phyloP scores from a whole-genome alignment of 1,140 invertebrate genomes.

The Drosophila simulans region DNA sequence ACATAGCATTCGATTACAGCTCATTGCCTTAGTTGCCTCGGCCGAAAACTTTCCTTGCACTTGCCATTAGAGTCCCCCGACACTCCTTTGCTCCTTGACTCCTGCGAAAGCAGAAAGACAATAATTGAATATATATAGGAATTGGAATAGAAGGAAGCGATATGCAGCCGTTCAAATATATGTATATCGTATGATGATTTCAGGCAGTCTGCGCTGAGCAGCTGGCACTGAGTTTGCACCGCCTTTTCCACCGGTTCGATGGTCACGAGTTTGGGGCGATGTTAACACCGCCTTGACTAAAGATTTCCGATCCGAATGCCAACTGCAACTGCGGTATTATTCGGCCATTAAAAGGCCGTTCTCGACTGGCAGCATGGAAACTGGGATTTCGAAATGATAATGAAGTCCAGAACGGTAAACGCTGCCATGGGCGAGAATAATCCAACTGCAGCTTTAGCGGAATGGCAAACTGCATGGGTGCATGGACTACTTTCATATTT shows the following conservation, averaged over 20 bases:
- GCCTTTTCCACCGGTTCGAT: conserved; percentile 24
- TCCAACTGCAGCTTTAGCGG: conserved; percentile 33
- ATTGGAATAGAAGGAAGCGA: conserved; percentile 33
- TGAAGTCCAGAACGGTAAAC: conserved; percentile 77
- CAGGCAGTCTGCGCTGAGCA: conserved; percentile 37
- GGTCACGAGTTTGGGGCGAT: conserved; percentile 75
- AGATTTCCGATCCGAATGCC: conserved; percentile 52
- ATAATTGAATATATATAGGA: conserved; percentile 67
- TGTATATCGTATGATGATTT: conserved; percentile 69
- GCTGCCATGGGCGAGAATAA: conserved; percentile 35
- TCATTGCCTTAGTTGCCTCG: neutral
- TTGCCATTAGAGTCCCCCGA: conserved; percentile 50
- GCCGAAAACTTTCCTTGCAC: conserved; percentile 47
- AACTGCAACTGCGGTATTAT: conserved; percentile 67
- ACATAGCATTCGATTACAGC: conserved; percentile 3
- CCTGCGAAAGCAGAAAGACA: conserved; percentile 46
- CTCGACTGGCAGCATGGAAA: conserved; percentile 24
- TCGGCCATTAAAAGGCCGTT: conserved; percentile 75
- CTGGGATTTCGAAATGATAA: conserved; percentile 62
- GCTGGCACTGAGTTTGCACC: conserved; percentile 38
- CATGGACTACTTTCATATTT: conserved; percentile 33
- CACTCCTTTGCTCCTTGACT: conserved; percentile 7
- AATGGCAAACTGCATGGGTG: conserved; percentile 20
- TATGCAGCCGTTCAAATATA: conserved; percentile 45
- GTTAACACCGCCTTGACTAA: conserved; percentile 67